Base-by-base conservation (phyloP, 2,888 invertebrate genomes). In the Oscheius onirici region DNA sequence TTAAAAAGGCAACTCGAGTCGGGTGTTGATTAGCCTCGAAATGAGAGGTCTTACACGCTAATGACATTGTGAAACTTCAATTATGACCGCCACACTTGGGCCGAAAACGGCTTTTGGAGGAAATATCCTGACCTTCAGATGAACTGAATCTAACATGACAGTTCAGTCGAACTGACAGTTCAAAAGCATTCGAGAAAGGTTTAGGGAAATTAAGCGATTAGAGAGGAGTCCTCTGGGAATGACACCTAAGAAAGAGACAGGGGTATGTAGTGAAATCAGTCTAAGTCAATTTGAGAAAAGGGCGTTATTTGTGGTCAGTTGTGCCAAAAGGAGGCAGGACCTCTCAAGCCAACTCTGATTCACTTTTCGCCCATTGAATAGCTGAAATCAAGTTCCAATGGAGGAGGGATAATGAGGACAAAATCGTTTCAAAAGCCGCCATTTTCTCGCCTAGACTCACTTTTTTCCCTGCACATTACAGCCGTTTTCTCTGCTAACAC, bases 251-350 rank as follows among this genome's bases (percentile, higher is more conserved):
- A 34, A 3, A 34, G 34, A 34, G 34, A 6, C 34, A n/a, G n/a
- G n/a, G 34, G 34, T 34, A 8, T 34, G 8, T 34, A 34, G 5
- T 3, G 3, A 34, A 34, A 34, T 34, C 34, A 34, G 34, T 34
- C 34, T 34, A 34, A 34, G 34, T 34, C 0, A 34, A 34, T 34
- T 34, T 34, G 34, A 34, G 34, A 8, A 34, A n/a, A 55, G 26
- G 55, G 26, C 40, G 60, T 60, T 60, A 49, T 46, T 46, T 63
- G 63, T 63, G 63, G 63, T 63, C 63, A 63, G 63, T 34, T 34
- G 34, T 34, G 34, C 34, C 0, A 34, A 34, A 26, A 26, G 63
- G 24, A 28, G 63, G 63, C 49, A 46, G 46, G 63, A 10, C 26
- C 28, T n/a, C n/a, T n/a, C 13, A 17, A 13, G 60, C 28, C 49